Base-by-base conservation (phyloP, 2,888 invertebrate genomes). In the Amphiduros pacificus region DNA sequence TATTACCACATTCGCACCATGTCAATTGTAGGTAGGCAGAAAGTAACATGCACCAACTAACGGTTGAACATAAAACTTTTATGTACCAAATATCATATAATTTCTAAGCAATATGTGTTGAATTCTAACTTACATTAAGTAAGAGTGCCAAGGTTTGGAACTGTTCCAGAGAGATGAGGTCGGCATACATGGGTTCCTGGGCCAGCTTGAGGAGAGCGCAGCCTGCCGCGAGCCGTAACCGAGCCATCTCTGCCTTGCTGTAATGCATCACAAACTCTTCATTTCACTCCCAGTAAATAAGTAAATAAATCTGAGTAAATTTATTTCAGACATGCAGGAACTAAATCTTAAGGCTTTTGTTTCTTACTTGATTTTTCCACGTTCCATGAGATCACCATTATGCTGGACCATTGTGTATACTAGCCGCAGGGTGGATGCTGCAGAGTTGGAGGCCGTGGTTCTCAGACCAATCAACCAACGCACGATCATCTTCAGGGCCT, bases 161-260 rank as follows among this genome's bases (percentile, higher is more conserved):
- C 85, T 97, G 96, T 74, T 94, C 94, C 0, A 92, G 91, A 2
- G 91, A 93, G 80, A 93, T 93, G 82, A 95, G 93, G 82, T 96
- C 95, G 0, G 94, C 93, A 58, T 94, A 97, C 54, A 93, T 93
- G 78, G 94, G 94, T 82, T 97, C 96, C 77, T 97, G 95, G 83
- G 94, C 95, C 54, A 98, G 91, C 85, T 96, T 97, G 56, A 98
- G 85, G 92, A 97, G 94, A 53, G 94, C 94, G 81, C 92, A 92
- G 60, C 95, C 97, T 5, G 97, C 96, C 17, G 93, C 90, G 44
- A 97, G 84, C 62, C 97, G 87, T 52, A 98, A 81, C 88, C 95
- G 93, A 1, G 96, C 92, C 89, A 93, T 93, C 84, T 98, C 97
- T 55, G 80, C 78, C 68, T 81, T 80, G 67, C 81, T 81, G 71